A percentile compares a stretch with the other conserved stretches of the same genome.
Evolutionary conservation across 2,113 vertebrate genomes (phyloP).

Genomic region (Odobenus rosmarus): DNA sequence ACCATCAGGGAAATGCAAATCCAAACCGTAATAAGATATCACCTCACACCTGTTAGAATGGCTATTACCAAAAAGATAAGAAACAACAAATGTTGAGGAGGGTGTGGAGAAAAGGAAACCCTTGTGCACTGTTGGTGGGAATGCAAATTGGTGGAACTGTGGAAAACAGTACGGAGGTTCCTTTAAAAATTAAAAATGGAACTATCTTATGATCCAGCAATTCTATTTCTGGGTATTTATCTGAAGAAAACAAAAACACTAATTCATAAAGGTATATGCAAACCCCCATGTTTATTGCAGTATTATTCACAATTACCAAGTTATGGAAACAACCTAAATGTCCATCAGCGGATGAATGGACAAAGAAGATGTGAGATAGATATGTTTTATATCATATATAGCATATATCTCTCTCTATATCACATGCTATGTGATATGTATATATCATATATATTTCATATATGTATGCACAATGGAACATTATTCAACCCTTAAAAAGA

Average conservation of each 20-base stretch:
- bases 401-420: neutral
- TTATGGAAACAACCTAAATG: neutral
- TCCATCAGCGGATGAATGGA: neutral
- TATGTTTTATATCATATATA: neutral
- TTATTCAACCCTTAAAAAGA: neutral
- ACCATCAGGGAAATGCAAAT: neutral
- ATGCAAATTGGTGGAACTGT: neutral
- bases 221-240: neutral
- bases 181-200: neutral
- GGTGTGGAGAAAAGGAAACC: neutral
- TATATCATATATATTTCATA: neutral
- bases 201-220: neutral
- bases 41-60: neutral
- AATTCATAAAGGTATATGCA: neutral
- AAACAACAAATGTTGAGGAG: neutral
- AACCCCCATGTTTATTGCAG: neutral
- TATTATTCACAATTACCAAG: neutral
- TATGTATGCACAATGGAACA: neutral
- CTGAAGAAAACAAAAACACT: neutral
- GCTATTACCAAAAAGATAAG: neutral
- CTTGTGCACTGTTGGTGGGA: neutral
- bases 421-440: neutral
- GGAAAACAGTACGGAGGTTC: neutral
- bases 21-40: neutral
- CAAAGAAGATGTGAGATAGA: neutral